Conservation (phyloP, 1,140 invertebrate species). For the Triops longicaudatus region DNA sequence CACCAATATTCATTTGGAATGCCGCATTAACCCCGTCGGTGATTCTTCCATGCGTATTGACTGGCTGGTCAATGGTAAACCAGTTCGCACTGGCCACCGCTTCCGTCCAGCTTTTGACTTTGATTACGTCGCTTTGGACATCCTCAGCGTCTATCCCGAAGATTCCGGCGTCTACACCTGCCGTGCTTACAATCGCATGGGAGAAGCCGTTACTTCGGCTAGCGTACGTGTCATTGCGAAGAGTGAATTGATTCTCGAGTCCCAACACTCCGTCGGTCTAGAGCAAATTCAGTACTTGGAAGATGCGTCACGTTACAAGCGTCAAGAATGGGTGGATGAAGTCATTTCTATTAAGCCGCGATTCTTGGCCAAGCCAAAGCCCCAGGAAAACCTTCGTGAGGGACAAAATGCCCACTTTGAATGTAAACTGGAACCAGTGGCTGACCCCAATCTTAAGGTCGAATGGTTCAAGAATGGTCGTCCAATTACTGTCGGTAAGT, state of each 20-base stretch:
- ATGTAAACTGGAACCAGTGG: constrained; percentile 92
- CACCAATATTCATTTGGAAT: constrained; percentile 86
- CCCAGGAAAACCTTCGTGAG: constrained; percentile 72
- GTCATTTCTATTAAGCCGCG: constrained; percentile 67
- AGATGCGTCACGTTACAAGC: constrained; percentile 74
- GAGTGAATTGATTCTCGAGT: constrained; percentile 72
- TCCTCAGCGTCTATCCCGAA: constrained; percentile 89
- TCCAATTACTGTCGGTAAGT: constrained; percentile 67
- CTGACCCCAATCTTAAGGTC: constrained; percentile 84
- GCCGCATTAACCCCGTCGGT: constrained; percentile 82
- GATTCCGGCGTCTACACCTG: constrained; percentile 95
- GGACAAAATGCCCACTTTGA: constrained; percentile 93
- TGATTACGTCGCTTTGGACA: constrained; percentile 91
- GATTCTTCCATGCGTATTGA: constrained; percentile 92
- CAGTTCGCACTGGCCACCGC: constrained; percentile 62
- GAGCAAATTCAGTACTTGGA: constrained; percentile 86
- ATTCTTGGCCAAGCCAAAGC: constrained; percentile 79
- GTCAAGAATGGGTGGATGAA: constrained; percentile 66
- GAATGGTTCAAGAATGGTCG: constrained; percentile 90
- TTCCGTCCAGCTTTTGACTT: constrained; percentile 96
- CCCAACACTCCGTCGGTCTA: constrained; percentile 74
- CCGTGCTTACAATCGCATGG: constrained; percentile 79
- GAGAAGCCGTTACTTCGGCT: constrained; percentile 88
- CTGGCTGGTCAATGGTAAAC: constrained; percentile 91
- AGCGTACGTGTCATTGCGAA: constrained; percentile 54